Evolutionary conservation across 2,797 vertebrate species (phyloP), one percentile per base, ranked within the genome.

Genomic region (Gymnoscopelus braueri): DNA sequence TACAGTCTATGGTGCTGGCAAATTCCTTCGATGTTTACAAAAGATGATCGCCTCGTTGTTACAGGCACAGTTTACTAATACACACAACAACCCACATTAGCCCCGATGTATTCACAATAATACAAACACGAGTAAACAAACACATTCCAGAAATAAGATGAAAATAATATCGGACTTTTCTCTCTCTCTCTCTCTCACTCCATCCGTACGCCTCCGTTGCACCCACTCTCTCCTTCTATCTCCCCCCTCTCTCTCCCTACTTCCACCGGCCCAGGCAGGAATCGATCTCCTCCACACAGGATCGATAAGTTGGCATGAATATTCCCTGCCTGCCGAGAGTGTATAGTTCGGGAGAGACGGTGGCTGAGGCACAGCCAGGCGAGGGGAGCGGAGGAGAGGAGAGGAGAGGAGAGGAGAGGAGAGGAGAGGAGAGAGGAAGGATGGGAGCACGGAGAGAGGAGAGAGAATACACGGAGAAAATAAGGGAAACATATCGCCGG

Each of bases 301-400:
- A 96, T 97, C 96, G 95, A 97, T 97, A 97, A 93, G 90, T 95
- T 91, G 92, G 94, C 95, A 95, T 96, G 96, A 96, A 96, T 97
- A 97, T 95, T 94, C 94, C 92, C 93, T 91, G 93, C 91, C 93
- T 93, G 91, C 92, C 90, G 92, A 91, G 92, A 91, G 90, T 91
- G 90, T 93, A 19, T 19, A 94, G 93, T 93, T 85, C 91, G 93
- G 93, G 92, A 92, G 92, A 93, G 92, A 93, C 91, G 88, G 90
- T 91, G 92, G 87, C 87, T 91, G 72, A 88, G 89, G 88, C 90
- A 92, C 89, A 19, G 19, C 19, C 19, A 94, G 92, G 93, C 86
- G 89, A 81, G 88, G 90, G 88, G 89, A 93, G 92, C 72, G 89
- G 90, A 90, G 84, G 79, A 85, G 88, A 92, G 86, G 87, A 82